A percentile compares a stretch with the other conserved stretches of the same genome.
Conservation (phyloP, 1,140 invertebrate genomes). For the Diorhabda elongata region DNA sequence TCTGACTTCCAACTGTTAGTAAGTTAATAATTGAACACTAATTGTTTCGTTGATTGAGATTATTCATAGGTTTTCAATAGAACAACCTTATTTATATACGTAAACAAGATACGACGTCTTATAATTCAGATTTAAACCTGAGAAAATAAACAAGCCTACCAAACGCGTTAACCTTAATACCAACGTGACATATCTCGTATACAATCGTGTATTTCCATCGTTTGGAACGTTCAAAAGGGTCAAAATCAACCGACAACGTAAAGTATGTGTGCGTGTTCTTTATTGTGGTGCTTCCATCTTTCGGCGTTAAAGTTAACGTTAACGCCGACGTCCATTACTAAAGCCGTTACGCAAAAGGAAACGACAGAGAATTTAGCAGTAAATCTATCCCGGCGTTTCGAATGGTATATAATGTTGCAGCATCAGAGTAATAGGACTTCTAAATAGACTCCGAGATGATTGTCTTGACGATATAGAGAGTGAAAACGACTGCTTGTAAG, state of each 20-base stretch:
- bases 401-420: background rate
- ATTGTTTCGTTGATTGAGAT: too few species aligned
- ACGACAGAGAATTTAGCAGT: constrained; percentile 9
- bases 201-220: background rate
- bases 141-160: background rate
- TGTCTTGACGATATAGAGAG: too few species aligned
- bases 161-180: background rate
- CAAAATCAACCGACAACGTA: background rate
- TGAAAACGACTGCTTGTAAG: too few species aligned
- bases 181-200: background rate
- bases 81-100: too few species aligned
- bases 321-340: constrained; percentile 1
- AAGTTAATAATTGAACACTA: too few species aligned
- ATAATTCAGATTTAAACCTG: too few species aligned
- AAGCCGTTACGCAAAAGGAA: constrained; percentile 10
- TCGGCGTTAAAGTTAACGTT: background rate
- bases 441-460: background rate
- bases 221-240: background rate
- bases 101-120: too few species aligned
- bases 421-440: background rate
- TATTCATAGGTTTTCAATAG: too few species aligned
- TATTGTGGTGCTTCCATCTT: constrained; percentile 2
- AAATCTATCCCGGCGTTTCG: constrained; percentile 8
- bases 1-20: too few species aligned
- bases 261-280: constrained; percentile 2